Base-by-base conservation (phyloP, 2,888 invertebrate genomes). In the Busseola fusca region DNA sequence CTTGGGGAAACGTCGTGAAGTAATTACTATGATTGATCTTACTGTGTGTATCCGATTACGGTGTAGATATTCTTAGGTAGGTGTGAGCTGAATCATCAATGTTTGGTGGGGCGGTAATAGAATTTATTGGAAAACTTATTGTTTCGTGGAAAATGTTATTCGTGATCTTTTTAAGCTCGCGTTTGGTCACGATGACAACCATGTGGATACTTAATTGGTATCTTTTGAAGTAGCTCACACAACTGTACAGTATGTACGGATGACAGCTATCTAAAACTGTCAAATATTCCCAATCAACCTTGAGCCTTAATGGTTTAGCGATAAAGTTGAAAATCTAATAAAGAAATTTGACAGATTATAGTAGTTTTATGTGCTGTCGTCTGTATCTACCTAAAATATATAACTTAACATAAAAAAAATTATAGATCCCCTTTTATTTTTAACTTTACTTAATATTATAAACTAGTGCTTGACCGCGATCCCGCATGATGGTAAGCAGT, bases 1-100 rank as follows among this genome's bases (percentile, higher is more conserved):
- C 78, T 80, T 74, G 77, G 86, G 84, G 83, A 65, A 76, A 75
- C 64, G 78, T 76, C 45, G 83, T 84, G 82, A 45, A 70, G 86
- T 92, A 90, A 93, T 93, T 92, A 93, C 83, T 84, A 91, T 93
- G 93, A 93, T 93, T 92, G 86, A 86, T 85, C 78, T 86, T 65
- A 66, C 69, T 65, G 40, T 68, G 67, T 42, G 74, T 82, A 85
- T 82, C 76, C 79, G 68, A 72, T 84, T 76, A 82, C 75, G 60
- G 30, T 37, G 58, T n/a, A 63, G 12, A 9, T 9, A 3, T 40
- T 72, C 42, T 64, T 64, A 25, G 30, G 21, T 76, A 21, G 42
- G 30, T 76, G 80, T 76, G 80, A 67, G 54, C 9, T n/a, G 74
- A 78, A 77, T 82, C 54, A 30, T 60, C 59, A 74, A 78, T 74